Evolutionary conservation across 2,888 invertebrate species (phyloP).

Genomic region (Erpobdella octoculata): DNA sequence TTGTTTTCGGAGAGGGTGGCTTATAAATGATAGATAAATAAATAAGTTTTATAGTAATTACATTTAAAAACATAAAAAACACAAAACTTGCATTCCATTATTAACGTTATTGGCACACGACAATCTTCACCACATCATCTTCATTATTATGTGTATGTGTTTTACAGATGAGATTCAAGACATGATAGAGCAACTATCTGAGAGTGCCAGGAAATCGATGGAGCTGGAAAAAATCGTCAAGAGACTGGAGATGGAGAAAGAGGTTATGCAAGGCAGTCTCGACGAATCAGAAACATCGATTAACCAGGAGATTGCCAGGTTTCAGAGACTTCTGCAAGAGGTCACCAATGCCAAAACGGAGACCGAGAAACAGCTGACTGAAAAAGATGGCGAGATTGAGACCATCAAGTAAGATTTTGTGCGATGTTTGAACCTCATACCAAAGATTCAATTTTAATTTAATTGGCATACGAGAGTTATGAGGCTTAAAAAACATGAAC

Average conservation of each 20-base stretch:
- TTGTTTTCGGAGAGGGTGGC: too few species aligned
- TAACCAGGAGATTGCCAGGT: slow-evolving; percentile 69
- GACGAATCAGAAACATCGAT: slow-evolving; percentile 98
- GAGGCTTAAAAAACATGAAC: not conserved
- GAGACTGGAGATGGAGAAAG: slow-evolving; percentile 60
- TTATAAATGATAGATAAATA: too few species aligned
- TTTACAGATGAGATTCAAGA: slow-evolving; percentile 95
- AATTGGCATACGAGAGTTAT: not conserved
- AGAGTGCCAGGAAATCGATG: slow-evolving; percentile 96
- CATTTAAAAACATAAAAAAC: too few species aligned
- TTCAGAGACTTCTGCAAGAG: slow-evolving; percentile 2
- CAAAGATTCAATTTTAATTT: not conserved
- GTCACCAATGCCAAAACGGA: not conserved
- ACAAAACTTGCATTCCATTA: too few species aligned
- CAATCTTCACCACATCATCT: too few species aligned
- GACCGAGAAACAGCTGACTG: slow-evolving; percentile 3
- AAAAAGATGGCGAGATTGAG: slow-evolving; percentile 24
- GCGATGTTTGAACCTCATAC: not conserved
- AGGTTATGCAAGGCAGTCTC: slow-evolving; percentile 94
- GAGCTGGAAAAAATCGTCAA: slow-evolving; percentile 69
- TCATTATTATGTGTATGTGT: too few species aligned
- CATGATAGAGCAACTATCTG: slow-evolving; percentile 95
- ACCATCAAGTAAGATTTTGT: slow-evolving; percentile 3
- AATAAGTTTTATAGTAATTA: too few species aligned
- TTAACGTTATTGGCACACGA: too few species aligned